Percentiles rank a stretch among this genome's conserved stretches.
phyloP scores from a whole-genome alignment of 2,888 invertebrate genomes.

The Melolontha melolontha region DNA sequence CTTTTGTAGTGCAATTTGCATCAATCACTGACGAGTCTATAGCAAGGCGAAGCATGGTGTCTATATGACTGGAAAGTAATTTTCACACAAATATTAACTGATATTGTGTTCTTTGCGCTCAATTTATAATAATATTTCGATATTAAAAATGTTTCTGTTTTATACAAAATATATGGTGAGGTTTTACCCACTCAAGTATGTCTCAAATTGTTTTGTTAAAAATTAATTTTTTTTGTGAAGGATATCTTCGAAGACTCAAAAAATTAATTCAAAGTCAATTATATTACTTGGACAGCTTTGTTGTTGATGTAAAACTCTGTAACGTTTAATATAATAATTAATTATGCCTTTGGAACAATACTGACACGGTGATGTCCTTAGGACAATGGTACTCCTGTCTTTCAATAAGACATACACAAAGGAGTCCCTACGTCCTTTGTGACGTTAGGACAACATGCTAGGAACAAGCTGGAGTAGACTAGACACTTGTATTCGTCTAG shows the following conservation, averaged over 20 bases:
- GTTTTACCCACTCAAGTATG: too few species aligned
- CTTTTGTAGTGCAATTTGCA: too few species aligned
- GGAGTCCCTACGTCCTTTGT: conserved; percentile 51
- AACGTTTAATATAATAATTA: conserved; percentile 47
- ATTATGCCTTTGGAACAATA: conserved; percentile 47
- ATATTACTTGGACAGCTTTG: conserved; percentile 6
- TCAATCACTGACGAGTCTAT: too few species aligned
- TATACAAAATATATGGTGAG: too few species aligned
- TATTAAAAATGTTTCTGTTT: too few species aligned
- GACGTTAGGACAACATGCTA: conserved; percentile 50
- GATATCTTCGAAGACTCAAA: background rate
- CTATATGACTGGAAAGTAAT: too few species aligned
- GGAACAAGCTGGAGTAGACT: conserved; percentile 46
- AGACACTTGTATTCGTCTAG: conserved; percentile 45
- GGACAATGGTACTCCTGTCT: conserved; percentile 50
- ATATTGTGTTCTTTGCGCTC: too few species aligned
- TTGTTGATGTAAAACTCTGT: conserved; percentile 43
- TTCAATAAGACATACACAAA: conserved; percentile 49
- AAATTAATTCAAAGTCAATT: conserved; percentile 29
- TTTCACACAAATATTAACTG: too few species aligned
- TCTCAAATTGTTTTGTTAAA: too few species aligned
- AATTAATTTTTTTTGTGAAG: too few species aligned
- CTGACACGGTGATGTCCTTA: conserved; percentile 44
- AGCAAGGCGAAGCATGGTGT: too few species aligned
- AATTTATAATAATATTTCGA: too few species aligned